phyloP scores from a whole-genome alignment of 2,113 vertebrate genomes.

The Elgaria multicarinata region DNA sequence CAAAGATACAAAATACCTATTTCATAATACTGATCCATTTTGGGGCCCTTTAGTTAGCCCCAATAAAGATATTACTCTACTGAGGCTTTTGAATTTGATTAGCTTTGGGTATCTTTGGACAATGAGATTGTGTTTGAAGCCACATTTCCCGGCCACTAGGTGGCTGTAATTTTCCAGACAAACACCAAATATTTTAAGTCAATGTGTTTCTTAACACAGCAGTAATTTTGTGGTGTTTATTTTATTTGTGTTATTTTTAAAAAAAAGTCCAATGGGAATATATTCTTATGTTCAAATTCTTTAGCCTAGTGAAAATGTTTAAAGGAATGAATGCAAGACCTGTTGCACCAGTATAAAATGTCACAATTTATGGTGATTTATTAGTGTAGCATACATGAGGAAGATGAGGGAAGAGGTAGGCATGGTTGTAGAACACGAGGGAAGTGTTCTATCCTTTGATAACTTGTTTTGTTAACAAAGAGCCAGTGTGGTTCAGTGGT shows the following conservation, averaged over 20 bases:
- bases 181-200: conserved; percentile 19
- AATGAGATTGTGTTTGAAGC: not conserved
- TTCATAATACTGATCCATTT: not conserved
- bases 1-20: not conserved
- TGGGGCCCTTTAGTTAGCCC: not conserved
- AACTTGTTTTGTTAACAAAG: not conserved
- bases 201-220: not conserved
- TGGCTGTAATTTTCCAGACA: conserved; percentile 74
- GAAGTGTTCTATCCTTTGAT: not conserved
- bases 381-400: not conserved
- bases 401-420: not conserved
- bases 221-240: not conserved
- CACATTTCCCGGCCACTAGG: conserved; percentile 69
- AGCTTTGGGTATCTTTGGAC: not conserved
- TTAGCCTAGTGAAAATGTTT: not conserved
- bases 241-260: not conserved
- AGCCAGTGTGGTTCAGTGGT: not conserved
- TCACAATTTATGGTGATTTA: not conserved
- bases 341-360: not conserved
- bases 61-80: too few relatives aligned
- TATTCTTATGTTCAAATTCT: not conserved
- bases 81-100: not conserved
- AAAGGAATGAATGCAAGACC: not conserved
- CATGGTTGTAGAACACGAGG: too few relatives aligned
- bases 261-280: not conserved